Base-by-base conservation (phyloP, 2,888 invertebrate species). In the Latrodectus hesperus region DNA sequence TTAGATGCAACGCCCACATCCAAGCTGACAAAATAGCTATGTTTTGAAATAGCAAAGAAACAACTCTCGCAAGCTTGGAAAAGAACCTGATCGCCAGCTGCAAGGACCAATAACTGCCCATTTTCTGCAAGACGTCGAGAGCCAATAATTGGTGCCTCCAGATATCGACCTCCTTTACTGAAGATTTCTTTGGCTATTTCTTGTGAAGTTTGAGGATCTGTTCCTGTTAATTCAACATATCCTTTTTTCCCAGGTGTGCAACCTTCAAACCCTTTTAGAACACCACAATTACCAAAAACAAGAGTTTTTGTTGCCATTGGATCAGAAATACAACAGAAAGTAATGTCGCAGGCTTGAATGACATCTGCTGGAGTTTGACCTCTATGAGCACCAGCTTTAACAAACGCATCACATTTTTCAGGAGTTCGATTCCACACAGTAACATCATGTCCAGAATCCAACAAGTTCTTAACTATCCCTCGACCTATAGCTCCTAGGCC, bases 181-280 rank as follows among this genome's bases (percentile, higher is more conserved):
- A 64, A 22, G n/a, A 88, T 74, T 14, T 77, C 83, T 64, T 98
- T 97, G 49, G 96, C 95, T 91, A 98, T 97, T 91, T 98, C 98
- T 92, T 96, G 95, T 9, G 98, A 98, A 0, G 98, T 97, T 92
- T 98, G 97, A 0, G 96, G 95, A 93, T 98, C 98, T 90, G 98
- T 96, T 2, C 97, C 96, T 9, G 98, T 98, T 98, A 99, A 97
- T 93, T 99, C 98, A 12, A 99, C 97, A 93, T 97, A 99, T 78
- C 97, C 97, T 92, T 98, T 99, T 49, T 94, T 94, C 16, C 94
- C 92, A 22, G 94, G 92, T 1, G 9, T 6, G n/a, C 51, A 49
- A 11, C 26, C 49, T 49, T 85, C 84, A 90, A 96, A 95, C 91
- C 96, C 96, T 91, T 95, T 95, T 80, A 98, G 93, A 4, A 98